Conservation (phyloP, 2,113 vertebrate genomes). For the Meles meles region DNA sequence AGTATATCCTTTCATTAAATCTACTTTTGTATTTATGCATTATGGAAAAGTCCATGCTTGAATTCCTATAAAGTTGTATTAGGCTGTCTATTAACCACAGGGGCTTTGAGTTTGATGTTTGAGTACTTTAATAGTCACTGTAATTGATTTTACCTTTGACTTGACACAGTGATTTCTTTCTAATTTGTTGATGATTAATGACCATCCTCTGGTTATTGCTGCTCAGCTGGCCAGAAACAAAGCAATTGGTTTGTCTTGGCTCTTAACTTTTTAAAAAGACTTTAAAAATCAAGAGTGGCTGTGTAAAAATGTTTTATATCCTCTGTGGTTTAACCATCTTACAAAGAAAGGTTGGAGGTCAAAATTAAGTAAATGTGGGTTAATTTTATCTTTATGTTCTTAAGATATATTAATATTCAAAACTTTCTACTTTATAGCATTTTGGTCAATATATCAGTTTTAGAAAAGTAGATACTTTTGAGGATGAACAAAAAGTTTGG, state of each 20-base stretch:
- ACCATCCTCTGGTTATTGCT: conserved; percentile 67
- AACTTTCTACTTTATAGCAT: not conserved
- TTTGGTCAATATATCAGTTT: not conserved
- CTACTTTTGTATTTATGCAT: conserved; percentile 12
- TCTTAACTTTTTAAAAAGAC: conserved; percentile 65
- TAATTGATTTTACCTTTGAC: conserved; percentile 82
- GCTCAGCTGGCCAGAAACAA: conserved; percentile 41
- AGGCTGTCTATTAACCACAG: conserved; percentile 55
- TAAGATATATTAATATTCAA: not conserved
- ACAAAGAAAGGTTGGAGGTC: not conserved
- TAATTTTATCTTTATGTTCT: conserved; percentile 27
- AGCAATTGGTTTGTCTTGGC: conserved; percentile 55
- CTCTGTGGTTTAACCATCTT: not conserved
- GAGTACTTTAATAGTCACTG: conserved; percentile 72
- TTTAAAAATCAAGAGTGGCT: conserved; percentile 35
- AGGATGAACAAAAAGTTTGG: not conserved
- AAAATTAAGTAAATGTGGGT: conserved; percentile 7
- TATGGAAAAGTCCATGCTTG: conserved; percentile 51
- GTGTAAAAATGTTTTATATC: not conserved
- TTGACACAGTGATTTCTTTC: conserved; percentile 70
- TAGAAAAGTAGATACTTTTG: not conserved
- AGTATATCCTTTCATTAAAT: conserved; percentile 44
- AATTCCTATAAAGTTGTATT: conserved; percentile 4
- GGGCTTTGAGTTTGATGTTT: conserved; percentile 65
- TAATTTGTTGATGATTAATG: conserved; percentile 80